phyloP scores from a whole-genome alignment of 2,797 vertebrate genomes.

The Mallotus villosus region DNA sequence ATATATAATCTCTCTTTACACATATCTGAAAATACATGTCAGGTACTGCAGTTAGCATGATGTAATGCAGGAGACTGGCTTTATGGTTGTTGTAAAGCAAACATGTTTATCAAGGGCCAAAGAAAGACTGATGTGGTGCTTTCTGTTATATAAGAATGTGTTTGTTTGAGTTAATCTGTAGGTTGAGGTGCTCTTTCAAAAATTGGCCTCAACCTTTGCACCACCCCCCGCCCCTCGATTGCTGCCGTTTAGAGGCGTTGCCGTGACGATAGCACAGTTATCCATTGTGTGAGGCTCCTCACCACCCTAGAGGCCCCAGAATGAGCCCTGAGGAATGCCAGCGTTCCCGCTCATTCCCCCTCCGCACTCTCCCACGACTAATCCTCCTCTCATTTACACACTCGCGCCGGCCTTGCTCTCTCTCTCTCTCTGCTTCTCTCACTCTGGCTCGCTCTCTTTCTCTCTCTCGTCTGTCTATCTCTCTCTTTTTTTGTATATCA shows the following conservation, averaged over 20 bases:
- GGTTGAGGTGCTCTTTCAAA: constrained; percentile 42
- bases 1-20: constrained; percentile 38
- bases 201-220: constrained; percentile 11
- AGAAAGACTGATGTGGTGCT: constrained; percentile 32
- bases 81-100: constrained; percentile 22
- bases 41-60: not conserved
- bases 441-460: constrained; percentile 24
- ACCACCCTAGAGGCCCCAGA: constrained; percentile 58
- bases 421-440: constrained; percentile 12
- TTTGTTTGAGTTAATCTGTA: constrained; percentile 24
- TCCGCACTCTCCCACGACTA: constrained; percentile 75
- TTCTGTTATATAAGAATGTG: constrained; percentile 44
- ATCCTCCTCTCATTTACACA: constrained; percentile 37
- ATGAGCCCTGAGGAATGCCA: constrained; percentile 70
- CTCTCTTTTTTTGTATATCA: not conserved
- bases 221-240: constrained; percentile 15
- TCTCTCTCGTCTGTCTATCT: not conserved
- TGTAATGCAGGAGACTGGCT: constrained; percentile 57
- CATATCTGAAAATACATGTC: constrained; percentile 46
- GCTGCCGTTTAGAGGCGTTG: constrained; percentile 52
- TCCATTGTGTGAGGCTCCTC: constrained; percentile 63
- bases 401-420: not conserved
- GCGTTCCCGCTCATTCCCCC: constrained; percentile 67
- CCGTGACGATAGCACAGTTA: constrained; percentile 64
- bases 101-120: constrained; percentile 5